phyloP scores from a whole-genome alignment of 2,113 vertebrate species.

The Xiphophorus maculatus region DNA sequence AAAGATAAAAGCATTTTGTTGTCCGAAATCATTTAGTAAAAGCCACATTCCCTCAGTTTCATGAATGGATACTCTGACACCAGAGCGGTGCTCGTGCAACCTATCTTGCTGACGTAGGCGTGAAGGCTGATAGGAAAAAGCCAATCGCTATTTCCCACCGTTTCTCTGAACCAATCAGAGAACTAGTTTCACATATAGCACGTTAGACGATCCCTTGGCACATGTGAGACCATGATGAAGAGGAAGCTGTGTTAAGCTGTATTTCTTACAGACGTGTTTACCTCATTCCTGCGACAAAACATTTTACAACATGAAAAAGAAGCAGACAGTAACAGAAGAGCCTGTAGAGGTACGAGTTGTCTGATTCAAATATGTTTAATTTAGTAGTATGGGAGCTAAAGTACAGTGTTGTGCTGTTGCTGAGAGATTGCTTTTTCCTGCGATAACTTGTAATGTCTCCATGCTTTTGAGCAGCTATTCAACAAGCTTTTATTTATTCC shows the following conservation, averaged over 20 bases:
- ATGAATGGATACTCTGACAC: neutral
- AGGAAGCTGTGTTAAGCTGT: neutral
- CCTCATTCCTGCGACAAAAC: neutral
- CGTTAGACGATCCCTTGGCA: conserved; percentile 41
- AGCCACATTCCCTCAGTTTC: too few relatives aligned
- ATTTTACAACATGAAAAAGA: conserved; percentile 59
- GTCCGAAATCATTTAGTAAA: too few relatives aligned
- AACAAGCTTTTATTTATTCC: too few relatives aligned
- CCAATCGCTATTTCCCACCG: conserved; percentile 34
- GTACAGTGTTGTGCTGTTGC: neutral
- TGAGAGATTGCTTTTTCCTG: neutral
- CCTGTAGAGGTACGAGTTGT: conserved; percentile 39
- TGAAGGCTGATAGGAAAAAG: neutral
- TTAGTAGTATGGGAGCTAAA: neutral
- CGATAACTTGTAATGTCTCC: too few relatives aligned
- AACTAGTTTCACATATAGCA: conserved; percentile 30
- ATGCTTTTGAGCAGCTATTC: too few relatives aligned
- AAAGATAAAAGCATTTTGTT: too few relatives aligned
- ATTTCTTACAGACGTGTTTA: neutral
- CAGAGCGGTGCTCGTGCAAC: conserved; percentile 48
- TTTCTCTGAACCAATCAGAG: conserved; percentile 37
- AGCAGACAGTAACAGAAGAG: conserved; percentile 6
- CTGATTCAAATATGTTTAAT: neutral
- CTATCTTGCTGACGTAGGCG: conserved; percentile 32
- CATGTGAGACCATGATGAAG: conserved; percentile 58